Evolutionary conservation across 2,113 vertebrate species (phyloP).

Genomic region (Percopsis transmontana): DNA sequence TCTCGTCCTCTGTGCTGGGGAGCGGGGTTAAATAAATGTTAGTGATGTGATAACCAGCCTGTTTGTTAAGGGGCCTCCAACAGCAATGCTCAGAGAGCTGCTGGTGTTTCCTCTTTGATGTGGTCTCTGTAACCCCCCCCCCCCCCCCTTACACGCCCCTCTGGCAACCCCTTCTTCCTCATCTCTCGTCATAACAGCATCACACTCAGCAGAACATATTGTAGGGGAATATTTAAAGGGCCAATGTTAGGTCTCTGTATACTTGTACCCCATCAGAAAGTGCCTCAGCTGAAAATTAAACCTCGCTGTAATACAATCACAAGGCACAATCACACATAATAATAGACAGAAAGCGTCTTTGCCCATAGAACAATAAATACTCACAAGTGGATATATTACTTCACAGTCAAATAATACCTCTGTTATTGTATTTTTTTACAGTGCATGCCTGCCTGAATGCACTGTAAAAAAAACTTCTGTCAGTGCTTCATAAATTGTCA

Average conservation of each 20-base stretch:
- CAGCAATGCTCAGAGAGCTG: constrained; percentile 59
- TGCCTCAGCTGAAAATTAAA: too few relatives aligned
- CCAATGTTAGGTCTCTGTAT: neutral
- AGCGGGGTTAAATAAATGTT: constrained; percentile 99
- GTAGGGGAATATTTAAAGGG: neutral
- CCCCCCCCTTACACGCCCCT: constrained; percentile 15
- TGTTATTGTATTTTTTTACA: too few relatives aligned
- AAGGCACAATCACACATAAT: too few relatives aligned
- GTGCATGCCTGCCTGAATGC: too few relatives aligned
- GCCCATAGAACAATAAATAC: too few relatives aligned
- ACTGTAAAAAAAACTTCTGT: too few relatives aligned
- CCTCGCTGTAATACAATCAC: too few relatives aligned
- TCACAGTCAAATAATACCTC: too few relatives aligned
- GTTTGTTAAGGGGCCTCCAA: constrained; percentile 87
- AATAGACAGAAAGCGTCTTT: too few relatives aligned
- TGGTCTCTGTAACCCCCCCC: constrained; percentile 60
- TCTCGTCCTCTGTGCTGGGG: constrained; percentile 82
- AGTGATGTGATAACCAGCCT: constrained; percentile 98
- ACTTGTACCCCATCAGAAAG: too few relatives aligned
- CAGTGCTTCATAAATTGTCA: too few relatives aligned
- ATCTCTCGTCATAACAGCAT: neutral
- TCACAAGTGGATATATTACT: too few relatives aligned
- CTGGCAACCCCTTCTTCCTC: neutral
- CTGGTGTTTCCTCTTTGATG: constrained; percentile 83
- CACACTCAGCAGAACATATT: neutral